These are phyloP conservation scores for Ara ararauna DNA, from an alignment of 2,797 vertebrate species.

Conservation along the genomic window DNA sequence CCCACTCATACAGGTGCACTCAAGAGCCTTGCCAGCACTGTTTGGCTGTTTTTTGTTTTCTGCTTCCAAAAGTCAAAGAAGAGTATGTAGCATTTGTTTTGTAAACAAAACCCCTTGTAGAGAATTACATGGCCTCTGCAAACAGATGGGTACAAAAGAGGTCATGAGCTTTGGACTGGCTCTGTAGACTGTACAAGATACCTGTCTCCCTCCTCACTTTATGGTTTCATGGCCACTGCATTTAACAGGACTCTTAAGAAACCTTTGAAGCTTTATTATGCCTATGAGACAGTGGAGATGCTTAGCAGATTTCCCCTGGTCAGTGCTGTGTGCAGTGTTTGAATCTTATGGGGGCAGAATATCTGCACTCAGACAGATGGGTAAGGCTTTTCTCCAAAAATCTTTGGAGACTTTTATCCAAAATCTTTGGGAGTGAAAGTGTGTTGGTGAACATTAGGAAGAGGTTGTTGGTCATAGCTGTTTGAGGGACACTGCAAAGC, in stretches of 20 bases:
- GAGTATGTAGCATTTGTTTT: conserved; percentile 28
- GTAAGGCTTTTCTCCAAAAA: neutral
- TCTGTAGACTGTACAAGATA: neutral
- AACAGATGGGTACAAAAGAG: neutral
- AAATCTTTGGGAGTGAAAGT: neutral
- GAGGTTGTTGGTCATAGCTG: neutral
- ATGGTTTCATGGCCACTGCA: neutral
- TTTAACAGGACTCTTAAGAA: neutral
- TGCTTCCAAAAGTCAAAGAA: neutral
- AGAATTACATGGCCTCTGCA: conserved; percentile 1
- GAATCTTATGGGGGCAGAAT: neutral
- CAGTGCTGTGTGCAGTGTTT: neutral
- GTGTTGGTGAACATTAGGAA: neutral
- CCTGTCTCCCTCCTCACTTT: neutral
- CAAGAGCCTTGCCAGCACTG: neutral
- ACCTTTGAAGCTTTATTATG: conserved; percentile 2
- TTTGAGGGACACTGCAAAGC: neutral
- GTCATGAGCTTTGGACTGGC: neutral
- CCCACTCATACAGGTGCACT: neutral
- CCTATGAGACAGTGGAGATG: neutral
- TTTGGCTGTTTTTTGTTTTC: neutral
- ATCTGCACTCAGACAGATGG: neutral
- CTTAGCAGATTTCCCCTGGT: neutral
- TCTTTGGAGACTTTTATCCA: neutral
- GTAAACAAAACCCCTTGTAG: conserved; percentile 2